Evolutionary conservation across 2,888 invertebrate genomes (phyloP), one percentile per base, ranked within the genome.

Genomic region (Theodoxus fluviatilis): DNA sequence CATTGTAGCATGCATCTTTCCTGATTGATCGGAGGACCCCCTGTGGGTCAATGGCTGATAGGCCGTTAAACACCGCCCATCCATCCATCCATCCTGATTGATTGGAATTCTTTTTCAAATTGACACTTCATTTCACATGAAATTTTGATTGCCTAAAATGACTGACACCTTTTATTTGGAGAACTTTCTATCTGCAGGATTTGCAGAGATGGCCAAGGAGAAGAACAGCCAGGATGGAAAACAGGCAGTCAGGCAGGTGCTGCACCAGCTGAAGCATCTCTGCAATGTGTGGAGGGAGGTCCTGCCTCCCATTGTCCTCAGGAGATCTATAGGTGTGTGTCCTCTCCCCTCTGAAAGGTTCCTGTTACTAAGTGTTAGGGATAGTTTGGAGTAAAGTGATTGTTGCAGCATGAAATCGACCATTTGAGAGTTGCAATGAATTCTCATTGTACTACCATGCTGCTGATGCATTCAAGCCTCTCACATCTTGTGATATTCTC

Each of bases 231-330:
- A 77, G 35, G 72, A 76, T 33, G 80, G 83, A 18, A 85, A 86
- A 75, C 80, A 80, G 65, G 81, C 86, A 2, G 74, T 96, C 40
- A 90, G 94, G 7, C 95, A 95, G 86, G 94, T 94, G 81, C 88
- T 95, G 66, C 90, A 94, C 61, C 95, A 95, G 85, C 89, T 96
- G 78, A 93, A 94, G 80, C 89, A 94, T 69, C 87, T 97, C 18
- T 93, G 93, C 88, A 93, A 93, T 73, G 94, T 96, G 9, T 97
- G 96, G 96, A 90, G 92, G 72, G 92, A 93, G 78, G 93, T 96
- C 7, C 90, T 97, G 69, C 94, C 95, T 0, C 87, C 89, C 68
- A 91, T 91, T 75, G 91, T 94, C 15, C 96, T 94, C 83, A 92
- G 91, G 76, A 92, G 90, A 86, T 90, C 91, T 59, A 89, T 93